A percentile compares a stretch with the other conserved stretches of the same genome.
Evolutionary conservation across 2,113 vertebrate genomes (phyloP).

Genomic region (Daboia siamensis): DNA sequence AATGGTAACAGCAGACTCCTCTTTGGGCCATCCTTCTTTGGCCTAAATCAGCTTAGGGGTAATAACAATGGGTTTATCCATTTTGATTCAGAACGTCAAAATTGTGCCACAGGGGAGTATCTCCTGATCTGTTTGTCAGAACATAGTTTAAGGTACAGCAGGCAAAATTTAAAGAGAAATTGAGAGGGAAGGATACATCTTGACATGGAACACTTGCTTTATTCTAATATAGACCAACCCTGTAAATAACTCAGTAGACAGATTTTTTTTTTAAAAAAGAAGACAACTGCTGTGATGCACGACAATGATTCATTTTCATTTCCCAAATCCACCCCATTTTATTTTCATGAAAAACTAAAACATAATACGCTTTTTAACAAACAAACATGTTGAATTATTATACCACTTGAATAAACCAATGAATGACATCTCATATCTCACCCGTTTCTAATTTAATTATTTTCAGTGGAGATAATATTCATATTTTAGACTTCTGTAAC

Average conservation of each 20-base stretch:
- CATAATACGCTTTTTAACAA: neutral
- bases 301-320: neutral
- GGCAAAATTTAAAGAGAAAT: neutral
- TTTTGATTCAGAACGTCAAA: neutral
- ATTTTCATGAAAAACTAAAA: neutral
- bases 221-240: neutral
- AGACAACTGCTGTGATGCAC: neutral
- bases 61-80: neutral
- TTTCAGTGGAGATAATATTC: neutral
- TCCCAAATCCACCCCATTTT: neutral
- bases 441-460: neutral
- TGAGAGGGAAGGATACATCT: neutral
- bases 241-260: neutral
- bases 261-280: neutral
- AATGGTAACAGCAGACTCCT: neutral
- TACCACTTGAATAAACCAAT: neutral
- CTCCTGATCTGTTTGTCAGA: neutral
- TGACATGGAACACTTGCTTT: neutral
- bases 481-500: neutral
- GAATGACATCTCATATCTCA: neutral
- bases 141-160: neutral
- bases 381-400: neutral
- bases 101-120: neutral
- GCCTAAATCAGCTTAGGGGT: neutral
- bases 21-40: neutral